Base-by-base conservation (phyloP, 2,113 vertebrate genomes). In the Eira barbara region DNA sequence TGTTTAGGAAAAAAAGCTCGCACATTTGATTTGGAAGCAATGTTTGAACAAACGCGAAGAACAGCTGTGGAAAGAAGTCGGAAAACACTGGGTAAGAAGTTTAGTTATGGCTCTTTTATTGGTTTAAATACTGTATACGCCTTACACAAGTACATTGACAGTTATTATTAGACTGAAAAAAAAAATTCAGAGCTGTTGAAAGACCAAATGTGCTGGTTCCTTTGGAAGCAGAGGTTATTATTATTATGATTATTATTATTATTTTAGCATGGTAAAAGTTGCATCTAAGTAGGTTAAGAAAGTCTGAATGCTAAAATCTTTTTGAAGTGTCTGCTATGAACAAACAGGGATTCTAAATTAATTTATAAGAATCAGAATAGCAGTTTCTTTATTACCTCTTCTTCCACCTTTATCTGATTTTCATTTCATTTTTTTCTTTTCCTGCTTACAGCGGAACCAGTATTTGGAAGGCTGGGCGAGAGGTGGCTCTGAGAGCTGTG, bases 11-110 rank as follows among this genome's bases (percentile, higher is more conserved):
- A 99, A 96, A 99, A 99, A 97, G 99, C 99, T 23, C 99, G 99
- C 36, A 99, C 99, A 2, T 99, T 99, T 98, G 99, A 99, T 89
- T 98, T 99, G 61, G 99, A 99, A 95, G 99, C 99, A 59, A 99
- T 99, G 98, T 99, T 99, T 98, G 99, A 99, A 93, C 99, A 99
- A 97, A 99, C 99, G 5, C 99, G 99, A 81, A 99, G 99, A 95
- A 99, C 99, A 34, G 99, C 99, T 0, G 99, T 99, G 79, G 99
- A 99, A 97, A 99, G 99, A 97, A 99, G 99, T 98, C 99, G 99
- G 61, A 99, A 98, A 45, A 98, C 99, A 6, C 96, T 99, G 29
- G 99, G 99, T 99, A 96, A 98, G 98, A 91, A 5, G 0, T 36
- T 39, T 0, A 25, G 0, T 18, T 3, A 34, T 20, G 76, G 3